Percentiles rank a stretch among this genome's conserved stretches.
Conservation (phyloP, 37 sponge, comb jelly and placozoan genomes). For the Eunapius fragilis region DNA sequence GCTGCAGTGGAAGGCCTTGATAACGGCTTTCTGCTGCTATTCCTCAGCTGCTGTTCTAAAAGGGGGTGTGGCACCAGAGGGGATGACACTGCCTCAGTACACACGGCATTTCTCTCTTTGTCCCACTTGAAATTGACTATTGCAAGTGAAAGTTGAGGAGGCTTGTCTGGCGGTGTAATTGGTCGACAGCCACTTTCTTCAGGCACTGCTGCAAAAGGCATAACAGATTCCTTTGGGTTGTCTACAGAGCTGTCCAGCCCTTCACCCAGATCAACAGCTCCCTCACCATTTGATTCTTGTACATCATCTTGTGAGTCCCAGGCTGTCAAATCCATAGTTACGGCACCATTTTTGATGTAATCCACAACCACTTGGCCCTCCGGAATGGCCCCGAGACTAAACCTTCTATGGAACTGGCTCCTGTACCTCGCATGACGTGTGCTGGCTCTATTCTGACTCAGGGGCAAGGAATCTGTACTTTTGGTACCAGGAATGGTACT, state of each 20-base stretch:
- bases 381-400: constrained; percentile 75
- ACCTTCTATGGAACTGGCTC: constrained; percentile 40
- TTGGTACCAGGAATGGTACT: not conserved
- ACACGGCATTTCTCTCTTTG: not conserved
- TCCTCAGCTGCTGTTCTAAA: not conserved
- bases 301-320: not conserved
- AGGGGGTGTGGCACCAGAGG: not conserved
- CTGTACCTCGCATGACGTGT: not conserved
- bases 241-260: not conserved
- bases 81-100: not conserved
- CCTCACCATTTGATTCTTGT: not conserved
- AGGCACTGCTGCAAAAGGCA: not conserved
- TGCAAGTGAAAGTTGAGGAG: not conserved
- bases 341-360: constrained; percentile 28
- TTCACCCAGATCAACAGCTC: not conserved
- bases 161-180: not conserved
- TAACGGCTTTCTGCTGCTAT: not conserved
- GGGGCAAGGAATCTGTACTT: not conserved
- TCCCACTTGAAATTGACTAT: not conserved
- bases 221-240: not conserved
- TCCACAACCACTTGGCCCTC: constrained; percentile 64
- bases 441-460: constrained; percentile 1
- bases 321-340: not conserved
- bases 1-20: not conserved
- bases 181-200: not conserved